Conservation (phyloP, 37 sponge, comb jelly and placozoan genomes). For the Trichoplax adhaerens region DNA sequence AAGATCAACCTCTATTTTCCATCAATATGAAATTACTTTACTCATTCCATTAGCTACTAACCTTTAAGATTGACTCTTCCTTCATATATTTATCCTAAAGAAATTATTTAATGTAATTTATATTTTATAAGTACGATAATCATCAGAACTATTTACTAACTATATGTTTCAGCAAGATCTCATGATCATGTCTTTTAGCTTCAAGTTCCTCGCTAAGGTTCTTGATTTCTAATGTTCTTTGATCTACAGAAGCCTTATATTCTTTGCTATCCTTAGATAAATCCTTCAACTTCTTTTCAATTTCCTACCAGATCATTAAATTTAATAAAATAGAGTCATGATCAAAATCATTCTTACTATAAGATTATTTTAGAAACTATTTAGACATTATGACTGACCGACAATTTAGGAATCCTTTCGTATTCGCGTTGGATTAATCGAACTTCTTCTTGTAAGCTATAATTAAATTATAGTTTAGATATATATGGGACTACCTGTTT, state of each 20-base stretch:
- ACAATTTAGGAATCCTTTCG: constrained; percentile 18
- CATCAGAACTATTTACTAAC: background rate
- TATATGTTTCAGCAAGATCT: constrained; percentile 7
- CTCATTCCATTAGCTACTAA: background rate
- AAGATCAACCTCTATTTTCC: background rate
- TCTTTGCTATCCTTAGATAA: constrained; percentile 10
- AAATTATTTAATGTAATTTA: background rate
- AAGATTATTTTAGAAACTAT: too few relatives aligned
- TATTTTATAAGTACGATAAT: background rate
- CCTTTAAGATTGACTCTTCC: too few relatives aligned
- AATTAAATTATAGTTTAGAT: background rate
- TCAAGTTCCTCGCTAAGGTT: constrained; percentile 11
- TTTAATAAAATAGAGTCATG: too few relatives aligned
- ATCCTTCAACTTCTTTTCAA: background rate
- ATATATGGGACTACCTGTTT: background rate
- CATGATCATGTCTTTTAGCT: constrained; percentile 10
- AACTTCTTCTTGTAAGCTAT: constrained; percentile 25
- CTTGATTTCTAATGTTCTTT: constrained; percentile 15
- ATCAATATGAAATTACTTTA: constrained; percentile 2
- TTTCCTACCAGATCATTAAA: too few relatives aligned
- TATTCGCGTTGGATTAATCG: constrained; percentile 19
- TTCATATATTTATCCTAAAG: too few relatives aligned
- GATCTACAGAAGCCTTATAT: constrained; percentile 9
- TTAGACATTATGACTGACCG: too few relatives aligned
- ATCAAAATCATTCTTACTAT: too few relatives aligned